phyloP scores from a whole-genome alignment of 2,113 vertebrate species.

The Galeopterus variegatus region DNA sequence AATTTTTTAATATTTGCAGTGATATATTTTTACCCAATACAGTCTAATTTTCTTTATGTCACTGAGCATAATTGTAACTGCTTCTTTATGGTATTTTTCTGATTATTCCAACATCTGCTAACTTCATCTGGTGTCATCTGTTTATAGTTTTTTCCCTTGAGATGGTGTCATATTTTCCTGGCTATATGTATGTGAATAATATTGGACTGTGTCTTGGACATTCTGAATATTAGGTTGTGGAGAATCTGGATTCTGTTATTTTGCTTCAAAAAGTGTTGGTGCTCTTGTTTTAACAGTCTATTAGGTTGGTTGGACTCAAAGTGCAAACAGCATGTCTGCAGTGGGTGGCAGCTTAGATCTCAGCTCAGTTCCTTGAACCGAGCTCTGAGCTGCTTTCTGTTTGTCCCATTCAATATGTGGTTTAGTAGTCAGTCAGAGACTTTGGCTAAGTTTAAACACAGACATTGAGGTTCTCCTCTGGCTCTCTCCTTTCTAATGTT shows the following conservation, averaged over 20 bases:
- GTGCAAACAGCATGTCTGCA: not conserved
- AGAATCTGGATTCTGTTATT: constrained; percentile 73
- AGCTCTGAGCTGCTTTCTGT: not conserved
- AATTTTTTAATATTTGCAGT: not conserved
- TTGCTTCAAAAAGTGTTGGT: constrained; percentile 50
- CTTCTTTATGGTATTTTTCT: constrained; percentile 7
- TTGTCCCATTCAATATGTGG: not conserved
- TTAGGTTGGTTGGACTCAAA: constrained; percentile 28
- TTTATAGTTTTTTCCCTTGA: constrained; percentile 42
- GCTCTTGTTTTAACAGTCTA: constrained; percentile 31
- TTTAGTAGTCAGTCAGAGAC: not conserved
- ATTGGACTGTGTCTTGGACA: constrained; percentile 14
- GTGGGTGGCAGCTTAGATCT: not conserved
- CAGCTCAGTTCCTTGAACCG: not conserved
- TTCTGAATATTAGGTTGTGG: constrained; percentile 26
- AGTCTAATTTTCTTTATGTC: constrained; percentile 29
- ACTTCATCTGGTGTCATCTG: constrained; percentile 25
- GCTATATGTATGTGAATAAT: constrained; percentile 49
- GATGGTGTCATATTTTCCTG: constrained; percentile 50
- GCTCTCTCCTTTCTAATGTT: not conserved
- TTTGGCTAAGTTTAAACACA: not conserved
- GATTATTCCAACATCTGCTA: constrained; percentile 31
- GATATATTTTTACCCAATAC: not conserved
- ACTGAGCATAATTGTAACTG: not conserved
- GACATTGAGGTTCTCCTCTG: not conserved